phyloP scores from a whole-genome alignment of 2,888 invertebrate genomes.

The Amphipoea oculea region DNA sequence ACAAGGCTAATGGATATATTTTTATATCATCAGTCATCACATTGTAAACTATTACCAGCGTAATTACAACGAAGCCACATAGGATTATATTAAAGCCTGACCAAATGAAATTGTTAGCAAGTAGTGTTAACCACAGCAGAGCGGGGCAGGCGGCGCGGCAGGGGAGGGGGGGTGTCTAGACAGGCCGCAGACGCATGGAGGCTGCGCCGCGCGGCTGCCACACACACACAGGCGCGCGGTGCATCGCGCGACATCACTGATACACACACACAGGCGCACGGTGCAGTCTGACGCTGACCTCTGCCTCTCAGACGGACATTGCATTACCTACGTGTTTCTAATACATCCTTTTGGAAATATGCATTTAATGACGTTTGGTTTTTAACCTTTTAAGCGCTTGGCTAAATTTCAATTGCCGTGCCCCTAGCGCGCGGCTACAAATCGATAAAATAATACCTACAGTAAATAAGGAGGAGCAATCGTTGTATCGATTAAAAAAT shows the following conservation, averaged over 20 bases:
- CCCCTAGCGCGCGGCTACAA: no score
- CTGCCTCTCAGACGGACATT: conserved; percentile 76
- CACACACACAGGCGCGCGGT: conserved; percentile 79
- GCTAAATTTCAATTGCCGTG: no score
- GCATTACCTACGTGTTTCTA: conserved; percentile 72
- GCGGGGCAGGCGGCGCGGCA: conserved; percentile 62
- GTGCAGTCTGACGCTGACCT: conserved; percentile 81
- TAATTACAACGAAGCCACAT: conserved; percentile 4
- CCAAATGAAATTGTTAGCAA: conserved; percentile 71
- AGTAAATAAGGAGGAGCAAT: no score
- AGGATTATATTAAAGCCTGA: conserved; percentile 61
- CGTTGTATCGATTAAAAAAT: no score
- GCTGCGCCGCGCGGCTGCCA: conserved; percentile 83
- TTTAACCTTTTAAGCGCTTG: background rate
- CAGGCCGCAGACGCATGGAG: conserved; percentile 90
- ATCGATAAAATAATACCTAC: no score
- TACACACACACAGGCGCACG: conserved; percentile 64
- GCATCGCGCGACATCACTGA: conserved; percentile 80
- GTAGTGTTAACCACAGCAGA: conserved; percentile 67
- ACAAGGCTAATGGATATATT: conserved; percentile 10
- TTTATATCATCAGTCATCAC: conserved; percentile 4
- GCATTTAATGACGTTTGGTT: conserved; percentile 30
- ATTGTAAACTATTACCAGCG: conserved; percentile 13
- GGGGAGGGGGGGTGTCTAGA: conserved; percentile 85
- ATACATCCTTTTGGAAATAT: conserved; percentile 52